Evolutionary conservation across 2,888 invertebrate genomes (phyloP).

Genomic region (Neocrepidodera transversa): DNA sequence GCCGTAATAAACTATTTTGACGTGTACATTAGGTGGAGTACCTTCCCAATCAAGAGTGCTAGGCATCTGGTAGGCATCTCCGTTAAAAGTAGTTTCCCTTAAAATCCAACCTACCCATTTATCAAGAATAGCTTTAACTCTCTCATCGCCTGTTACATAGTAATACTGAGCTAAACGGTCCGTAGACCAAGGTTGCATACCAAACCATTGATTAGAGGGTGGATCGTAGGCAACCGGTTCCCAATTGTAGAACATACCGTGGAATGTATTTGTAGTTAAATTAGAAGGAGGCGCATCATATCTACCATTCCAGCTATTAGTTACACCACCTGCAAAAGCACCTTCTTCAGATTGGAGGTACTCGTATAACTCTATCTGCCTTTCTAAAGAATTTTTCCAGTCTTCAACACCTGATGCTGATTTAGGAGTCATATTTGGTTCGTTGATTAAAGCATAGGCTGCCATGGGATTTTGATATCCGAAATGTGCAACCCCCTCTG

Average conservation of each 20-base stretch:
- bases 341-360: conserved; percentile 42
- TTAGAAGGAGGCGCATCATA: conserved; percentile 39
- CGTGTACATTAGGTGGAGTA: conserved; percentile 36
- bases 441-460: conserved; percentile 41
- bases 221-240: conserved; percentile 37
- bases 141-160: conserved; percentile 41
- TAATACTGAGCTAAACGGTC: conserved; percentile 45
- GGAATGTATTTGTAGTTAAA: conserved; percentile 37
- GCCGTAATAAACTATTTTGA: conserved; percentile 31
- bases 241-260: conserved; percentile 44
- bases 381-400: conserved; percentile 40
- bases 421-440: conserved; percentile 38
- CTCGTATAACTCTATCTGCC: conserved; percentile 44
- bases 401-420: conserved; percentile 40
- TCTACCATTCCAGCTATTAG: conserved; percentile 44
- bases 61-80: conserved; percentile 31
- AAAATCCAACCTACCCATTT: conserved; percentile 44
- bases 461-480: conserved; percentile 45
- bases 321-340: conserved; percentile 43
- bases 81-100: conserved; percentile 33
- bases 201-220: conserved; percentile 35
- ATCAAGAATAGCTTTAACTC: conserved; percentile 37
- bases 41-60: conserved; percentile 37
- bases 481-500: conserved; percentile 42
- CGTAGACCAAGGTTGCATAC: conserved; percentile 43